Evolutionary conservation across 2,797 vertebrate genomes (phyloP), one percentile per base, ranked within the genome.

Genomic region (Crypturellus tataupa): DNA sequence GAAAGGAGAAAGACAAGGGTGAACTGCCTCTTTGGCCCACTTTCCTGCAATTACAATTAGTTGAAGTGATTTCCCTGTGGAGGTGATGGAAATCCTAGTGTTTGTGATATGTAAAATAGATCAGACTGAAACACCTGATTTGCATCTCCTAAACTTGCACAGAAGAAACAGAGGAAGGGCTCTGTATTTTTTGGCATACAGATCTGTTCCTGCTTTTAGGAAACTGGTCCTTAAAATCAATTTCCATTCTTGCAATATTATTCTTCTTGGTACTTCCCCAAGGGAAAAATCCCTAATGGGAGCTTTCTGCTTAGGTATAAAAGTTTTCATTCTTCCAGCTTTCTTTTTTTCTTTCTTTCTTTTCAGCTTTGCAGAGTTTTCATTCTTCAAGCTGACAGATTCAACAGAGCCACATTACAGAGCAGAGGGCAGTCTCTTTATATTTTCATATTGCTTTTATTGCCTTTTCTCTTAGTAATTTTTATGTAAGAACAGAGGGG

Each of bases 401-500:
- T 90, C 73, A 87, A 5, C 31, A 53, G 75, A 47, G 47, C 13
- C 20, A 70, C 14, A 40, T 44, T 47, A 12, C 42, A n/a, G 14
- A 71, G 47, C 44, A 69, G 55, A 87, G 8, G 60, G 21, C 42
- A 67, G 29, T 68, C 71, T 78, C 21, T 64, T 76, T 70, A n/a
- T 75, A 49, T 70, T 90, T 51, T 51, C 10, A 49, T 51, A 51
- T 51, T 49, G 24, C 47, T 49, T 49, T 49, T 25, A 12, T 49
- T 49, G 23, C 47, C 95, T 96, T 89, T 81, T 18, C 27, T 77
- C 44, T 19, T 83, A 71, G 60, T 87, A 39, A 10, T 56, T 56
- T 56, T 49, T 71, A 91, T 95, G 60, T 64, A n/a, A 60, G 42
- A 73, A 60, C 21, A 84, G 53, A 86, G n/a, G 53, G 92, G 47